Conservation (phyloP, 2,888 invertebrate genomes). For the Cyaniris semiargus region DNA sequence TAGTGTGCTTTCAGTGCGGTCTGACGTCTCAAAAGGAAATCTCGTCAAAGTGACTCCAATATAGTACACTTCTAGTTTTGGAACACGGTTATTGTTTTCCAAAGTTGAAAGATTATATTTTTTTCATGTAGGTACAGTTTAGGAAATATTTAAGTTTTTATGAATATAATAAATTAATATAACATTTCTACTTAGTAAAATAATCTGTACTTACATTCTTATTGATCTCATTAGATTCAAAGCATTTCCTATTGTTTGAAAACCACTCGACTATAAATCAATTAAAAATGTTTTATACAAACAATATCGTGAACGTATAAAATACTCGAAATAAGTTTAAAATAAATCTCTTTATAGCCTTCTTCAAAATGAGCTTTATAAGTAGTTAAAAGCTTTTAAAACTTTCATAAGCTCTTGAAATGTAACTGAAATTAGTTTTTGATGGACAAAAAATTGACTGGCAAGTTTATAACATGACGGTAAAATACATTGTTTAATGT, state of each 20-base stretch:
- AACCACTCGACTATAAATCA: background rate
- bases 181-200: no score
- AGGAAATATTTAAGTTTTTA: no score
- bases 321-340: background rate
- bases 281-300: background rate
- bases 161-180: no score
- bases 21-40: no score
- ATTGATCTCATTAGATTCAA: background rate
- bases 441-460: background rate
- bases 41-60: no score
- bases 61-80: no score
- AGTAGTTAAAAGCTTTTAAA: conserved; percentile 5
- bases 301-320: background rate
- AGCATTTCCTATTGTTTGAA: background rate
- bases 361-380: conserved; percentile 17
- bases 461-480: background rate
- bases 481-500: background rate
- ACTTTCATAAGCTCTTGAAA: conserved; percentile 1
- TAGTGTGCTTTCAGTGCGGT: no score
- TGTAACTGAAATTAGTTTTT: conserved; percentile 17
- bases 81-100: no score
- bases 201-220: background rate
- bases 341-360: background rate
- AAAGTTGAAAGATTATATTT: no score
- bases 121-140: no score